phyloP scores from a whole-genome alignment of 2,888 invertebrate species.

The Drosophila limbata region DNA sequence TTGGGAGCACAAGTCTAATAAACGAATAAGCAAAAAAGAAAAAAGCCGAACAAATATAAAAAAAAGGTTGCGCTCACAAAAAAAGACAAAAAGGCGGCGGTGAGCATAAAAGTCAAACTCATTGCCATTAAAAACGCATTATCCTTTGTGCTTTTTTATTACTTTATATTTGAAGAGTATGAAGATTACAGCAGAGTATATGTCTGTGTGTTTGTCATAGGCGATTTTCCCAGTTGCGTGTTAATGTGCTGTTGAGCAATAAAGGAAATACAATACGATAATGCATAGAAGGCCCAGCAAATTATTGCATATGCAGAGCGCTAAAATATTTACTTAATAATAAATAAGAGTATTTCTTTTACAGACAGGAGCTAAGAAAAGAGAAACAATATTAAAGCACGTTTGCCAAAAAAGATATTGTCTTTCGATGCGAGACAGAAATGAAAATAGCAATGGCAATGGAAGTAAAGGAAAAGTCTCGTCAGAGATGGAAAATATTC shows the following conservation, averaged over 20 bases:
- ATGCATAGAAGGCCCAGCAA: conserved; percentile 43
- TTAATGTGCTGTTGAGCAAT: conserved; percentile 71
- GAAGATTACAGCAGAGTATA: conserved; percentile 51
- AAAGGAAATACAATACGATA: conserved; percentile 66
- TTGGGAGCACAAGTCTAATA: conserved; percentile 43
- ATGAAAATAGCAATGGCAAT: conserved; percentile 12
- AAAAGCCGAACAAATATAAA: conserved; percentile 22
- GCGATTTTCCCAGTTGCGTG: conserved; percentile 56
- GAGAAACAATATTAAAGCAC: conserved; percentile 43
- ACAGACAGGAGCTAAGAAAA: conserved; percentile 8
- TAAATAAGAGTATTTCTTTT: conserved; percentile 26
- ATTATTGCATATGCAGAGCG: conserved; percentile 40
- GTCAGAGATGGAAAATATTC: conserved; percentile 36
- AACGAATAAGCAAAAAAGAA: conserved; percentile 41
- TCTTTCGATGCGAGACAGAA: conserved; percentile 31
- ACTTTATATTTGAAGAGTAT: conserved; percentile 73
- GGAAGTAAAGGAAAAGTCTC: conserved; percentile 19
- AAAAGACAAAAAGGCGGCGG: conserved; percentile 57
- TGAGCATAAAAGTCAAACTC: conserved; percentile 71
- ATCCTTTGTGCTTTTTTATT: conserved; percentile 79
- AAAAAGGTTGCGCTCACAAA: conserved; percentile 42
- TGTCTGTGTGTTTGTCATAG: conserved; percentile 1
- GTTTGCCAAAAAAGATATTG: conserved; percentile 60
- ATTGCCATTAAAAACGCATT: conserved; percentile 79
- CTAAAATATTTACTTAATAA: conserved; percentile 41